These are phyloP conservation scores for Synanthedon myopaeformis DNA, from an alignment of 2,888 invertebrate genomes.

Conservation along the genomic window DNA sequence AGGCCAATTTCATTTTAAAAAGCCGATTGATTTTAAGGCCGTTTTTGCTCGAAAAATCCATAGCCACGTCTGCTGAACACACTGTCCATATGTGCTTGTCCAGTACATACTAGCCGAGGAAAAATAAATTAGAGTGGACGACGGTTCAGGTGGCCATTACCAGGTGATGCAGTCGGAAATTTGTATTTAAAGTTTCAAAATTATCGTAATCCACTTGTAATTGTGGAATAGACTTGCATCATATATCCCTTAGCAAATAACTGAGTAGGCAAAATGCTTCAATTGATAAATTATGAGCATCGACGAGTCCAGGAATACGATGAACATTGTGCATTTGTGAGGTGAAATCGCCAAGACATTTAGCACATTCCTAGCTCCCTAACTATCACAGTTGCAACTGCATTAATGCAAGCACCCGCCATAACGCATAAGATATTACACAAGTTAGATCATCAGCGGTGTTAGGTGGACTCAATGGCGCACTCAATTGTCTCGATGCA, in stretches of 20 bases:
- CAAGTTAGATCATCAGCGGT: slow-evolving; percentile 54
- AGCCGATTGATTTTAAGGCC: too few relatives aligned
- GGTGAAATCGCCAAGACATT: background rate
- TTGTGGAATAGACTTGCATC: background rate
- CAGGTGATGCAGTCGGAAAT: background rate
- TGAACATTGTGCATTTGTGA: background rate
- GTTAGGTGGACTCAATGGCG: slow-evolving; percentile 28
- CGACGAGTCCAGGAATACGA: background rate
- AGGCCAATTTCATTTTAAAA: too few relatives aligned
- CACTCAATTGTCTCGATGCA: slow-evolving; percentile 15
- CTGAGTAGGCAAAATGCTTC: background rate
- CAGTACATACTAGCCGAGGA: background rate
- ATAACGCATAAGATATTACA: slow-evolving; percentile 49
- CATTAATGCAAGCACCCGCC: slow-evolving; percentile 35
- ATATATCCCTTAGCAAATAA: background rate
- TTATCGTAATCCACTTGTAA: background rate
- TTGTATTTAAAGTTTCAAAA: background rate
- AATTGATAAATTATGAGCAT: background rate
- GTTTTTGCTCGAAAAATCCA: too few relatives aligned
- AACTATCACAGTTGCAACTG: slow-evolving; percentile 8
- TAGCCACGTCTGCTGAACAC: background rate
- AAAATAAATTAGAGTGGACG: slow-evolving; percentile 1
- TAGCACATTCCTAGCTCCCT: background rate
- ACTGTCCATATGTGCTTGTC: background rate
- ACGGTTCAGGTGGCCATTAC: slow-evolving; percentile 1